A percentile compares a stretch with the other conserved stretches of the same genome.
Evolutionary conservation across 1,140 invertebrate species (phyloP).

Genomic region (Trialeurodes vaporariorum): DNA sequence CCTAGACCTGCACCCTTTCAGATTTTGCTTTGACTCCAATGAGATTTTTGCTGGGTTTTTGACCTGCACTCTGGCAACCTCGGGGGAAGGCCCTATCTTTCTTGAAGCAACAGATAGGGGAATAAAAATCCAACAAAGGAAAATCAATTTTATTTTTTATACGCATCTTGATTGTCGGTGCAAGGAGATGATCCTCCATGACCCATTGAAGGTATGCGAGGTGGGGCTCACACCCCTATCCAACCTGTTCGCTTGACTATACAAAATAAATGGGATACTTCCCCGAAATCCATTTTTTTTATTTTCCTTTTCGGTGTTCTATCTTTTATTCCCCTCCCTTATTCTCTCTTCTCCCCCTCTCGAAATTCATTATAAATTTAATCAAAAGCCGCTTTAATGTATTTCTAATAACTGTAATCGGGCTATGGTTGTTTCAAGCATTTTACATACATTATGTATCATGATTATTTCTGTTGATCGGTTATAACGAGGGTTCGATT

Average conservation of each 20-base stretch:
- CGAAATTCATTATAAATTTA: neutral
- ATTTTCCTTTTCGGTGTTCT: too few relatives aligned
- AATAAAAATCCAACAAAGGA: neutral
- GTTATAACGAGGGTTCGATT: too few relatives aligned
- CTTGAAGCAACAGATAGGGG: too few relatives aligned
- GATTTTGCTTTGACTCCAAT: too few relatives aligned
- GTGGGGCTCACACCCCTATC: neutral
- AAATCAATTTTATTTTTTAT: neutral
- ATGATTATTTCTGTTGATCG: too few relatives aligned
- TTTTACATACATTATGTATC: too few relatives aligned
- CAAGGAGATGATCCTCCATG: neutral
- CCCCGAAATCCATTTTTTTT: neutral
- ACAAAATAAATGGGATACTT: neutral
- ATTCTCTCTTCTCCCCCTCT: neutral
- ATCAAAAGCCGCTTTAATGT: neutral
- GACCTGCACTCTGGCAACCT: too few relatives aligned
- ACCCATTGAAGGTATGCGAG: neutral
- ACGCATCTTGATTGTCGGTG: neutral
- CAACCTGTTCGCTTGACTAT: neutral
- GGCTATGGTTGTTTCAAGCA: too few relatives aligned
- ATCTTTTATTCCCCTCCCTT: neutral
- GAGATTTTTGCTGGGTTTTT: too few relatives aligned
- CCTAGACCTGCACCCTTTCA: too few relatives aligned
- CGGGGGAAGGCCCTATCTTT: too few relatives aligned
- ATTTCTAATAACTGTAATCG: neutral